Percentiles rank a stretch among this genome's conserved stretches.
Evolutionary conservation across 64 coral and sea anemone species (phyloP).

Genomic region (Dendronephthya gigantea): DNA sequence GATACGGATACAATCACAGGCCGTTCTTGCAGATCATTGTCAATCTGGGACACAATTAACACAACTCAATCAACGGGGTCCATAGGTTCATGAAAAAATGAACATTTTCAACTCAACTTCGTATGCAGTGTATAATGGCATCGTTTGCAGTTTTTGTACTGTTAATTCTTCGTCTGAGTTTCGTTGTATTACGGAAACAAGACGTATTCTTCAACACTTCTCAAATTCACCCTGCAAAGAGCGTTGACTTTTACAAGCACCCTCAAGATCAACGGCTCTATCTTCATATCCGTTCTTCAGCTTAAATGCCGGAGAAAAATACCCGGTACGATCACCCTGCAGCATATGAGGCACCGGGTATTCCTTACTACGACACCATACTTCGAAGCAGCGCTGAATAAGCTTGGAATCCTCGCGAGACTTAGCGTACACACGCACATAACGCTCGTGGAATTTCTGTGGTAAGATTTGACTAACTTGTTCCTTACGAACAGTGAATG

Average conservation of each 20-base stretch:
- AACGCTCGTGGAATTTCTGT: background rate
- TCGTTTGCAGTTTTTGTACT: too few species aligned
- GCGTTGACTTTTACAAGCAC: background rate
- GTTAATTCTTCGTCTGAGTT: too few species aligned
- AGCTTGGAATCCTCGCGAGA: background rate
- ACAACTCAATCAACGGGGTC: too few species aligned
- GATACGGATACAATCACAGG: too few species aligned
- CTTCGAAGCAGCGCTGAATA: background rate
- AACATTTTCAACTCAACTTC: too few species aligned
- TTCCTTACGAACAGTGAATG: background rate
- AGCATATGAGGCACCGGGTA: background rate
- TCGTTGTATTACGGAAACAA: too few species aligned
- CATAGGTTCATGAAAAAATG: too few species aligned
- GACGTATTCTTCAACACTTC: background rate
- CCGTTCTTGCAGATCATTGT: too few species aligned
- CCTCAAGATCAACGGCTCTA: background rate
- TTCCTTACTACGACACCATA: background rate
- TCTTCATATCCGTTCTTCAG: background rate
- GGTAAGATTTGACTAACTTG: background rate
- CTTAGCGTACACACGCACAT: background rate
- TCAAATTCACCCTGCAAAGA: background rate
- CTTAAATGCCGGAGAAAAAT: constrained; percentile 12
- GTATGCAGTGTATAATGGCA: too few species aligned
- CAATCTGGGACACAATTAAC: too few species aligned
- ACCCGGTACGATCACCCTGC: background rate